Evolutionary conservation across 2,113 vertebrate species (phyloP), one percentile per base, ranked within the genome.

Genomic region (Scolopax mira): DNA sequence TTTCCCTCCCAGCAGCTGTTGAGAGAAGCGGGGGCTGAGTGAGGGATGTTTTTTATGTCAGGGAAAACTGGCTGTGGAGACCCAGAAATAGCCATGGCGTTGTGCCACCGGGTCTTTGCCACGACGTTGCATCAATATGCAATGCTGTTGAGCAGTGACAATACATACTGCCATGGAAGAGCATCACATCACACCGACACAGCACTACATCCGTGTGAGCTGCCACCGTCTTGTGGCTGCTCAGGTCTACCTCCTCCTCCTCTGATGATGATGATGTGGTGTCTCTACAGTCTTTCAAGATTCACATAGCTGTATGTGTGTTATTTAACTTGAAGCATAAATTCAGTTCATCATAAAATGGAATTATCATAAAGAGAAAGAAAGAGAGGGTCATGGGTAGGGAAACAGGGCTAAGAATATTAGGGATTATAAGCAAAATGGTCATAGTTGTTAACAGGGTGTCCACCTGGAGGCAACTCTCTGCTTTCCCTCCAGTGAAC

Each of bases 291-390:
- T 27, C 33, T 75, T 88, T 79, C 67, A 41, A 52, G 41, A 27
- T 48, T 52, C 27, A 13, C 28, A 3, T 7, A n/a, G 30, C 48
- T 64, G n/a, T 0, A 1, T 14, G 51, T 0, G 0, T 0, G 2
- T 30, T 67, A 14, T 71, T 48, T 71, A 44, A 9, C 48, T 67
- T 80, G 48, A 74, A 65, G 41, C 9, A 49, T 41, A 72, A 83
- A 81, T 67, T 70, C 28, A 33, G 16, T 49, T 69, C 0, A 4
- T 79, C 58, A 16, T 55, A 33, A 52, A 90, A 31, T 6, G 24
- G 52, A 90, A 57, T 30, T 1, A 44, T 19, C 16, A 7, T 28
- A 33, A 51, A 61, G 6, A 52, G 23, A 52, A 39, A 42, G 44
- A 66, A 82, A 42, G n/a, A 73, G 52, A 39, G 6, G n/a, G 49